Conservation (phyloP, 2,113 vertebrate species). For the Spea bombifrons region DNA sequence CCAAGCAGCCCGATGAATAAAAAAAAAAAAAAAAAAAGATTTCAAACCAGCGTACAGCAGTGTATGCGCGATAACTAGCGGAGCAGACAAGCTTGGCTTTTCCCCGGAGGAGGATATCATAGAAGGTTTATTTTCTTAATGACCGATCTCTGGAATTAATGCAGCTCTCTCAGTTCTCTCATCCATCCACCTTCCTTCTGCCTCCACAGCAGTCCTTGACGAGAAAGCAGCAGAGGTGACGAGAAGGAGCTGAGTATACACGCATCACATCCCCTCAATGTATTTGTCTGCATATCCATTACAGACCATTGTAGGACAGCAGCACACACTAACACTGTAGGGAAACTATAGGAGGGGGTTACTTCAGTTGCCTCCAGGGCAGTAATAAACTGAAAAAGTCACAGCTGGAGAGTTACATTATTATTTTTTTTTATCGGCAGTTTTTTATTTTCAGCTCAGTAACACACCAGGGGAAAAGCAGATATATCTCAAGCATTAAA, state of each 20-base stretch:
- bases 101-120: slow-evolving; percentile 18
- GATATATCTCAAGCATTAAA: background rate
- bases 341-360: slow-evolving; percentile 6
- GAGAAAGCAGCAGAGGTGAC: slow-evolving; percentile 43
- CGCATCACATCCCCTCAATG: slow-evolving; percentile 38
- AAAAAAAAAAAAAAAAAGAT: background rate
- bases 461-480: too few relatives aligned
- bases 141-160: slow-evolving; percentile 30
- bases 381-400: slow-evolving; percentile 17
- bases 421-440: too few relatives aligned
- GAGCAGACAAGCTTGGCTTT: slow-evolving; percentile 3
- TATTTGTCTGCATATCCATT: slow-evolving; percentile 45
- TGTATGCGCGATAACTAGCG: slow-evolving; percentile 30
- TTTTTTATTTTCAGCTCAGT: too few relatives aligned
- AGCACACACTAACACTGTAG: slow-evolving; percentile 16
- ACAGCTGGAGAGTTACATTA: too few relatives aligned
- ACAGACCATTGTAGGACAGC: slow-evolving; percentile 37
- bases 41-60: slow-evolving; percentile 25
- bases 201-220: slow-evolving; percentile 32
- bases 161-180: slow-evolving; percentile 25
- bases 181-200: slow-evolving; percentile 41
- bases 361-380: slow-evolving; percentile 27
- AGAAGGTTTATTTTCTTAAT: slow-evolving; percentile 26
- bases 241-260: slow-evolving; percentile 22
- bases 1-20: slow-evolving; percentile 39